Conservation (phyloP, 2,888 invertebrate species). For the Adineta ricciae region DNA sequence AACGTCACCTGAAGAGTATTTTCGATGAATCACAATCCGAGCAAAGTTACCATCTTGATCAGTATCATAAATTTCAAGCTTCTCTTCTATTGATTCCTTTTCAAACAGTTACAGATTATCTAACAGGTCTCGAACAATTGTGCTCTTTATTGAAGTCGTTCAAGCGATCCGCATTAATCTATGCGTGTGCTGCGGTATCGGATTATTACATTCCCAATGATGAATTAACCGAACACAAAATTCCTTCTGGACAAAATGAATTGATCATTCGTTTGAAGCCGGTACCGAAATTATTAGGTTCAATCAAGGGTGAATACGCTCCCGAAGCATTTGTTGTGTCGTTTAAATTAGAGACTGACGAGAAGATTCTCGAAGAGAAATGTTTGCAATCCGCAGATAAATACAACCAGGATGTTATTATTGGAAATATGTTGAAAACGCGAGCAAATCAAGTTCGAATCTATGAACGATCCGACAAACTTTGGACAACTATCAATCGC, state of each 20-base stretch:
- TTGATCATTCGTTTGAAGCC: constrained; percentile 76
- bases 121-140: constrained; percentile 64
- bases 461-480: not conserved
- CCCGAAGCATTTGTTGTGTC: constrained; percentile 76
- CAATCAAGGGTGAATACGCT: constrained; percentile 73
- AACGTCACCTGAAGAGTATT: constrained; percentile 54
- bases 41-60: constrained; percentile 21
- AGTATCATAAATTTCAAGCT: constrained; percentile 57
- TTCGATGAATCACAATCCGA: not conserved
- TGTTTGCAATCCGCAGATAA: constrained; percentile 74
- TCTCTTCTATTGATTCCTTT: constrained; percentile 54
- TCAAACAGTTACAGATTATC: constrained; percentile 77
- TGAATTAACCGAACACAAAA: constrained; percentile 88
- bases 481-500: not conserved
- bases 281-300: constrained; percentile 87
- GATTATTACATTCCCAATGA: constrained; percentile 92
- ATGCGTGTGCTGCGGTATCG: constrained; percentile 92
- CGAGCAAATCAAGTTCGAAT: constrained; percentile 59
- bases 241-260: constrained; percentile 73
- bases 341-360: constrained; percentile 73
- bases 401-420: constrained; percentile 87
- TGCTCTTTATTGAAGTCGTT: constrained; percentile 65
- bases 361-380: constrained; percentile 70
- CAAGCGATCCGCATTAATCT: constrained; percentile 67
- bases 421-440: constrained; percentile 79